Evolutionary conservation across 2,797 vertebrate genomes (phyloP).

Genomic region (Huso huso): DNA sequence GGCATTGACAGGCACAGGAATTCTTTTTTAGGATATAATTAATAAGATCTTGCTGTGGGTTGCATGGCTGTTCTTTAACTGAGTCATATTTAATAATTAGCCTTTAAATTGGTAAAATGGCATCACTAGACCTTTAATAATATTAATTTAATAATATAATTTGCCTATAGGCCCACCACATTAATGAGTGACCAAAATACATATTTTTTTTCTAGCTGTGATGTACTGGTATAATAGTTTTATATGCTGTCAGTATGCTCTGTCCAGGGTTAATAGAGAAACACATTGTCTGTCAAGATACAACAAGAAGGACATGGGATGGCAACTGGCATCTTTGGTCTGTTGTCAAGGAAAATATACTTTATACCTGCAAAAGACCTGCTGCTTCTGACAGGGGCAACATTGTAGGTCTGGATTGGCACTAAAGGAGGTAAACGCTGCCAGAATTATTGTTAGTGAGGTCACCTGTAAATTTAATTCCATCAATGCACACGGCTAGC

Average conservation of each 20-base stretch:
- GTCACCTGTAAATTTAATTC: conserved; percentile 36
- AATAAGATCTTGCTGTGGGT: too few relatives aligned
- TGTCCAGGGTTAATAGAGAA: background rate
- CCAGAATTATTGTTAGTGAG: conserved; percentile 28
- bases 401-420: conserved; percentile 2
- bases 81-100: too few relatives aligned
- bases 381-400: background rate
- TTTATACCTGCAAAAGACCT: conserved; percentile 1
- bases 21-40: too few relatives aligned
- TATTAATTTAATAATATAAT: too few relatives aligned
- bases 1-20: too few relatives aligned
- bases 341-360: background rate
- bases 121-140: too few relatives aligned
- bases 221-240: background rate
- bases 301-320: background rate
- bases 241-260: background rate
- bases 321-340: background rate
- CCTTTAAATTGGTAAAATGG: too few relatives aligned
- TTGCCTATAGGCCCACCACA: too few relatives aligned
- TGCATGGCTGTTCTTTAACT: too few relatives aligned
- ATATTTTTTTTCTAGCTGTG: too few relatives aligned
- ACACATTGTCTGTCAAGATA: background rate
- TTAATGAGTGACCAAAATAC: too few relatives aligned
- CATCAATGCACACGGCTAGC: conserved; percentile 11
- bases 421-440: conserved; percentile 20